A percentile compares a stretch with the other conserved stretches of the same genome.
phyloP scores from a whole-genome alignment of 2,113 vertebrate species.

The Phycodurus eques region DNA sequence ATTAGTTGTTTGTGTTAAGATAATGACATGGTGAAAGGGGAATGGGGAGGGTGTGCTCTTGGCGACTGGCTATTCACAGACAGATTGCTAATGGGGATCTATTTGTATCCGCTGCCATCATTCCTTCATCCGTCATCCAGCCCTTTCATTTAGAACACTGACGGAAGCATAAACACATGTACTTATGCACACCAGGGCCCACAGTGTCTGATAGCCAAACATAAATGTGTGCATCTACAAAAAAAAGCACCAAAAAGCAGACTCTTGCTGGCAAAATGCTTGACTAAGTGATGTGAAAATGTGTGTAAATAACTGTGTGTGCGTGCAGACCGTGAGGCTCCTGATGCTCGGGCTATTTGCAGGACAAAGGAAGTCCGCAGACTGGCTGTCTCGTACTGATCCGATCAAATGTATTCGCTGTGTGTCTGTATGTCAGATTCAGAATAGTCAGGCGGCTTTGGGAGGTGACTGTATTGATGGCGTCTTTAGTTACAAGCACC shows the following conservation, averaged over 20 bases:
- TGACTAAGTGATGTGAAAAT: conserved; percentile 51
- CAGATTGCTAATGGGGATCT: conserved; percentile 58
- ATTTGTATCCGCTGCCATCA: conserved; percentile 48
- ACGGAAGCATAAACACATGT: not conserved
- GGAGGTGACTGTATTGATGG: conserved; percentile 45
- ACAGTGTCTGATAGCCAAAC: not conserved
- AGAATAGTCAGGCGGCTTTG: conserved; percentile 9
- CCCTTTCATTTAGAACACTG: conserved; percentile 47
- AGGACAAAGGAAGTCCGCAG: conserved; percentile 70
- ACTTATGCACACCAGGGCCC: conserved; percentile 11
- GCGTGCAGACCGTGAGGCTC: conserved; percentile 62
- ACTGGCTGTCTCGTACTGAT: conserved; percentile 64
- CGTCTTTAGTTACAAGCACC: conserved; percentile 46
- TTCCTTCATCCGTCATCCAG: conserved; percentile 51
- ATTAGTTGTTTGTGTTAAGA: conserved; percentile 55
- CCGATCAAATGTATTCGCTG: conserved; percentile 58
- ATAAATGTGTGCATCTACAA: conserved; percentile 7
- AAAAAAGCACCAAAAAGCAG: conserved; percentile 25
- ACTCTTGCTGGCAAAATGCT: conserved; percentile 28
- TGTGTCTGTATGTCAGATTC: conserved; percentile 29
- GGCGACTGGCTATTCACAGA: conserved; percentile 46
- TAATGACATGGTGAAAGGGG: conserved; percentile 31
- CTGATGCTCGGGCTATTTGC: conserved; percentile 49
- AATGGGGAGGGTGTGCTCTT: conserved; percentile 9
- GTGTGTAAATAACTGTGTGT: conserved; percentile 5